Base-by-base conservation (phyloP, 92 coral and sea anemone species). In the Scolanthus callimorphus region DNA sequence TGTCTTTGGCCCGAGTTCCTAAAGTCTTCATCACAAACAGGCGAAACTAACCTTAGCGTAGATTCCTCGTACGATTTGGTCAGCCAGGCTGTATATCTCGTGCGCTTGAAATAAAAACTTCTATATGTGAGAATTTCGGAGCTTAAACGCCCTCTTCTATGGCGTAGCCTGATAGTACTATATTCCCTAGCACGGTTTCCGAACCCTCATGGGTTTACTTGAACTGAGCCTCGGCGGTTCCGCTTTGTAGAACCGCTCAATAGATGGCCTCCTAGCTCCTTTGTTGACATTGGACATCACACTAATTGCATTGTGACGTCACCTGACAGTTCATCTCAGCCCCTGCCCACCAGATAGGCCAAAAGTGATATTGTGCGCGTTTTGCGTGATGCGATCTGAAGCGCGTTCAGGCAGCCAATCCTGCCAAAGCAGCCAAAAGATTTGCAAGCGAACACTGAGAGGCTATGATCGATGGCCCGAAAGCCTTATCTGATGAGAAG, bases 211-310 rank as follows among this genome's bases (percentile, higher is more conserved):
- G 52, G 11, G 52, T 21, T 46, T 6, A 34, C 41, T n/a, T n/a
- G n/a, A n/a, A n/a, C n/a, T 15, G 3, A 34, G 41, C 41, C 41
- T 34, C 76, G 65, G 95, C 95, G 95, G 95, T 82, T 86, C 90
- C 77, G 81, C 87, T 83, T 87, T 83, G 78, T 72, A 71, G 85
- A 87, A 67, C 78, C 63, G 80, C 83, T 87, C 96, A 87, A 87
- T 87, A 90, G 96, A 83, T 69, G 76, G 70, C 76, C 90, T 81
- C 74, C 86, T 89, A 83, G 62, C 73, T 54, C 86, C 73, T 80
- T 83, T 87, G 96, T 87, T 87, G 90, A 87, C 96, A 87, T 74
- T 78, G 84, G 96, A 87, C 96, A 83, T 86, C 95, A 83, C 69
- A 72, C 81, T 73, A 83, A 74, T 65, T 64, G 75, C 64, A 87